phyloP scores from a whole-genome alignment of 2,797 vertebrate species.

The Gobionotothen gibberifrons region DNA sequence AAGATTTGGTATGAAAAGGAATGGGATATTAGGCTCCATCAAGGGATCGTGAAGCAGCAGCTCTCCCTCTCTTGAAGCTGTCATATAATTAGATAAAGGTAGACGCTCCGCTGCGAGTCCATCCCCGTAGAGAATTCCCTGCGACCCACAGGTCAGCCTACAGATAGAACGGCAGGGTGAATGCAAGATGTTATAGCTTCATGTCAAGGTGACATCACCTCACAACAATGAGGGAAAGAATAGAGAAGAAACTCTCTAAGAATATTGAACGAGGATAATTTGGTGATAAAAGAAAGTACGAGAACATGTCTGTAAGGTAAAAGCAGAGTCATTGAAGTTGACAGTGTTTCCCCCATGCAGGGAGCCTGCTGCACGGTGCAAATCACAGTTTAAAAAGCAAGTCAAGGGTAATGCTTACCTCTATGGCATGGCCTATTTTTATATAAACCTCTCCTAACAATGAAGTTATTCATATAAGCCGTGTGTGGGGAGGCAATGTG shows the following conservation, averaged over 20 bases:
- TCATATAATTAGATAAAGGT: conserved; percentile 82
- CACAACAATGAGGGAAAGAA: conserved; percentile 44
- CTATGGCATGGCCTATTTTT: neutral
- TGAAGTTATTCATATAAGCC: conserved; percentile 30
- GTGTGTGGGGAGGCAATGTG: neutral
- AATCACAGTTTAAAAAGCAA: conserved; percentile 26
- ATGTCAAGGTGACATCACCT: conserved; percentile 76
- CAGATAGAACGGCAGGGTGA: conserved; percentile 43
- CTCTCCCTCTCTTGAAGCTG: conserved; percentile 73
- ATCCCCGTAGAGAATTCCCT: conserved; percentile 59
- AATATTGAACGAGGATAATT: conserved; percentile 54
- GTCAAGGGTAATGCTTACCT: conserved; percentile 10
- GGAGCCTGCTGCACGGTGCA: neutral
- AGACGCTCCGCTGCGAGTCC: conserved; percentile 61
- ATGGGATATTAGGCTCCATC: conserved; percentile 75
- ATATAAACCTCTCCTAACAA: conserved; percentile 25
- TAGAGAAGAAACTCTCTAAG: conserved; percentile 12
- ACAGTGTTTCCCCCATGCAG: conserved; percentile 1
- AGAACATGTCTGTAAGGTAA: conserved; percentile 36
- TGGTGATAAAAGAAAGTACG: conserved; percentile 33
- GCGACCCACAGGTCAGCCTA: conserved; percentile 59
- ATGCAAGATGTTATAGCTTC: conserved; percentile 54
- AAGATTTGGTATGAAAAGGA: conserved; percentile 80
- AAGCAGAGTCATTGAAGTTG: conserved; percentile 30
- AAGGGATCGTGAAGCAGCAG: conserved; percentile 46